Conservation (phyloP, 2,888 invertebrate species). For the Philonicus albiceps region DNA sequence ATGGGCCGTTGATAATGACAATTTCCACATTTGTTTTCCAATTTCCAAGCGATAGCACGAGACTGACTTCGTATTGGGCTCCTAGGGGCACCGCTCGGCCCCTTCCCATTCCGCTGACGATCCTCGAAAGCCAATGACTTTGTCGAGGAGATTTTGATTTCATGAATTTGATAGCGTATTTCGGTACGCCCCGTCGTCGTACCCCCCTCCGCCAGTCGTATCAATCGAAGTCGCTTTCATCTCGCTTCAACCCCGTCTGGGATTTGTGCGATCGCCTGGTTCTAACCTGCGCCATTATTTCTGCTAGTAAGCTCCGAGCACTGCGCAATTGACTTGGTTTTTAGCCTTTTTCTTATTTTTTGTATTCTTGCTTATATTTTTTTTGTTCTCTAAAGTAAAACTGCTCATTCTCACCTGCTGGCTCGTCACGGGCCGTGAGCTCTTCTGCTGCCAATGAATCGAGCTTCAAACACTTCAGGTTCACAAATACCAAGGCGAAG, state of each 20-base stretch:
- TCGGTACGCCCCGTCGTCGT: background rate
- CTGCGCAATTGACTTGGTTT: background rate
- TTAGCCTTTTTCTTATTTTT: background rate
- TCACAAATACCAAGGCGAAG: background rate
- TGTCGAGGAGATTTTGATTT: background rate
- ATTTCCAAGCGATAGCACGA: constrained; percentile 20
- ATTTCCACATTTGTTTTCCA: constrained; percentile 12
- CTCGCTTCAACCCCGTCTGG: background rate
- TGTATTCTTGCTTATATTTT: background rate
- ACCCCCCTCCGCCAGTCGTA: background rate
- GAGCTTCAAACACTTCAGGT: background rate
- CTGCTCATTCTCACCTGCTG: background rate
- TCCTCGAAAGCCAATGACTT: background rate
- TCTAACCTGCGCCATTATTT: background rate
- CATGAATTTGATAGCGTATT: background rate
- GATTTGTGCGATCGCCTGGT: background rate
- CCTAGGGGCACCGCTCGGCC: background rate
- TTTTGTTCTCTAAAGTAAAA: background rate
- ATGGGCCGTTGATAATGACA: constrained; percentile 5
- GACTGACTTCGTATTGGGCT: background rate
- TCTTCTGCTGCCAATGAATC: background rate
- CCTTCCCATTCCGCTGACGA: background rate
- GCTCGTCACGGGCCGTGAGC: background rate
- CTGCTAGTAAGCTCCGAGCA: background rate
- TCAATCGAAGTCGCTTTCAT: background rate